Evolutionary conservation across 2,113 vertebrate species (phyloP).

Genomic region (Oceanites oceanicus): DNA sequence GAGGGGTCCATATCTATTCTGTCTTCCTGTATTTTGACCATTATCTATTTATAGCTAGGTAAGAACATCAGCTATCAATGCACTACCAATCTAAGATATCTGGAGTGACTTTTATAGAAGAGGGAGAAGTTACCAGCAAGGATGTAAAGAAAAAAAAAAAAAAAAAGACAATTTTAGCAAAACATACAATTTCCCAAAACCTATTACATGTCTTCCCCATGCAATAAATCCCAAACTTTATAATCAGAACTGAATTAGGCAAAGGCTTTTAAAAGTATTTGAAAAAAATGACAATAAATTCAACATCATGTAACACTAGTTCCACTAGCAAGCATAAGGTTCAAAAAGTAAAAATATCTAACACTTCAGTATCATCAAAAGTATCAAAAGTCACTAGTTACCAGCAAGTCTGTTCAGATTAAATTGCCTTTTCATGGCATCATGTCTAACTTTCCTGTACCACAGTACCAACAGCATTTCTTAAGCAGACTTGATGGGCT

Average conservation of each 20-base stretch:
- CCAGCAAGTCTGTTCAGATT: not conserved
- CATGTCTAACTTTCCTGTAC: not conserved
- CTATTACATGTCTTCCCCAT: not conserved
- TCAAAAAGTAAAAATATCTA: not conserved
- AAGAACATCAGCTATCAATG: not conserved
- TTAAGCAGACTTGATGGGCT: not conserved
- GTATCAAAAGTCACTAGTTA: not conserved
- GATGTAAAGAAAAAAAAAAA: not conserved
- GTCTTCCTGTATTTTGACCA: not conserved
- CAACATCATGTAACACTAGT: not conserved
- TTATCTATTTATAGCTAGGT: not conserved
- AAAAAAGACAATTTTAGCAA: not conserved
- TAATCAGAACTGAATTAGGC: not conserved
- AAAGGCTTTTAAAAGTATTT: not conserved
- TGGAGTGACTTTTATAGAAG: not conserved
- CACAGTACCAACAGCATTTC: not conserved
- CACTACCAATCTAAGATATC: not conserved
- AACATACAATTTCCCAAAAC: not conserved
- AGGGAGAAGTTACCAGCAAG: not conserved
- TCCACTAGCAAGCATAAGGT: not conserved
- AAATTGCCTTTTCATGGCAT: not conserved
- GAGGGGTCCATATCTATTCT: not conserved
- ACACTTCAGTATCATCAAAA: not conserved
- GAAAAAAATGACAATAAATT: not conserved
- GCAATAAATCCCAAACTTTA: not conserved